phyloP scores from a whole-genome alignment of 2,797 vertebrate genomes.

The Anguilla anguilla region DNA sequence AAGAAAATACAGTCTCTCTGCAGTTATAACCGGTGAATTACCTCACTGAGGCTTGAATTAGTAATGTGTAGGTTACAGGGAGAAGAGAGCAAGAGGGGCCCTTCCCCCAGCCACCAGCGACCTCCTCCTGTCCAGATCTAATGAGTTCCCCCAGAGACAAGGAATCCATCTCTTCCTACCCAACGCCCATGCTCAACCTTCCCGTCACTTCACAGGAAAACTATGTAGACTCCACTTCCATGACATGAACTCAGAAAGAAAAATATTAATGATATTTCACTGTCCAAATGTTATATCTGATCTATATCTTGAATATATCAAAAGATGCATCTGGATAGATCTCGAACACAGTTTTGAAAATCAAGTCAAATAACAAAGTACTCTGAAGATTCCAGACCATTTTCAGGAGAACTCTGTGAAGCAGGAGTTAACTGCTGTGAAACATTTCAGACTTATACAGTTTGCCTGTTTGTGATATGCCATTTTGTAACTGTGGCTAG shows the following conservation, averaged over 20 bases:
- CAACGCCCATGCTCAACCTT: not conserved
- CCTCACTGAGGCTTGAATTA: not conserved
- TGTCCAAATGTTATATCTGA: not conserved
- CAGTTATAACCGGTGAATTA: not conserved
- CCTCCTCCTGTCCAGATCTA: not conserved
- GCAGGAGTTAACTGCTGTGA: not conserved
- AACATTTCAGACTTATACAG: not conserved
- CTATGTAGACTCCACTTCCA: not conserved
- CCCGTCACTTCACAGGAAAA: not conserved
- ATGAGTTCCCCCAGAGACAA: not conserved
- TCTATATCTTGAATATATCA: not conserved
- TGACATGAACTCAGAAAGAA: not conserved
- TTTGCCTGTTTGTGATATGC: not conserved
- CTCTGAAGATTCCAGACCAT: not conserved
- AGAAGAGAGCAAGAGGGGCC: not conserved
- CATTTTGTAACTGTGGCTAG: not conserved
- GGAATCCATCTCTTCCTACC: not conserved
- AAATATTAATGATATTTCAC: not conserved
- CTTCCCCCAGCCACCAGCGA: not conserved
- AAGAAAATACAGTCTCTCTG: not conserved
- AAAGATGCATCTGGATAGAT: not conserved
- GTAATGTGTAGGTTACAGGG: not conserved
- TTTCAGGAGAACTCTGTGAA: not conserved
- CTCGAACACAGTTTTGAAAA: not conserved
- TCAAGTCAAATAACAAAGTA: not conserved